These are phyloP conservation scores for Argopecten irradians DNA, from an alignment of 1,140 invertebrate species.

Conservation along the genomic window DNA sequence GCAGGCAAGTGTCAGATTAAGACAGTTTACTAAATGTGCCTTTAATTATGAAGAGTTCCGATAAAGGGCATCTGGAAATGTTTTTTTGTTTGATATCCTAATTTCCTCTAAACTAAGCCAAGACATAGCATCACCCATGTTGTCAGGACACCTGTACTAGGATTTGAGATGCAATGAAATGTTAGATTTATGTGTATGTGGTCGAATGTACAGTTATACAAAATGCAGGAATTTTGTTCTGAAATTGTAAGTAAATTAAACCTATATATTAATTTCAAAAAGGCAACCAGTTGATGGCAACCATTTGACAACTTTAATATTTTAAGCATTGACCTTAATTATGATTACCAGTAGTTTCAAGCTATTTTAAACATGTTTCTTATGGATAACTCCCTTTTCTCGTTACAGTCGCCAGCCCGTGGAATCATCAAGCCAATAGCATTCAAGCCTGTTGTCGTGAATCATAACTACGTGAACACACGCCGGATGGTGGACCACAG, in stretches of 20 bases:
- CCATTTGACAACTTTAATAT: too few relatives aligned
- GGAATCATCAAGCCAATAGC: constrained; percentile 86
- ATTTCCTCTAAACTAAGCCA: background rate
- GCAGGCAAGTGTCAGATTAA: background rate
- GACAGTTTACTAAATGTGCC: background rate
- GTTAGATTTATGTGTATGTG: background rate
- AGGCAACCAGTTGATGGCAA: background rate
- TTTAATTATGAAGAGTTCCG: constrained; percentile 16
- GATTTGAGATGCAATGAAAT: background rate
- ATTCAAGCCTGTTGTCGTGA: constrained; percentile 82
- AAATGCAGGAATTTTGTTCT: background rate
- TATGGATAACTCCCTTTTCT: constrained; percentile 43
- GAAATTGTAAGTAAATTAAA: background rate
- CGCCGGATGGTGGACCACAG: constrained; percentile 40
- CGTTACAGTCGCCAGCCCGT: constrained; percentile 77
- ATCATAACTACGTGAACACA: constrained; percentile 47
- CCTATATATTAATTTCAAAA: background rate
- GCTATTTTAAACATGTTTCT: background rate
- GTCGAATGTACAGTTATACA: background rate
- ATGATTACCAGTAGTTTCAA: background rate
- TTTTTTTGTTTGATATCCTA: constrained; percentile 12
- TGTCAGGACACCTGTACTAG: background rate
- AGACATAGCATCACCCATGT: background rate
- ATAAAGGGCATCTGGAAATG: constrained; percentile 5
- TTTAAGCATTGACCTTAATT: too few relatives aligned